Base-by-base conservation (phyloP, 2,113 vertebrate species). In the Ameiurus melas region DNA sequence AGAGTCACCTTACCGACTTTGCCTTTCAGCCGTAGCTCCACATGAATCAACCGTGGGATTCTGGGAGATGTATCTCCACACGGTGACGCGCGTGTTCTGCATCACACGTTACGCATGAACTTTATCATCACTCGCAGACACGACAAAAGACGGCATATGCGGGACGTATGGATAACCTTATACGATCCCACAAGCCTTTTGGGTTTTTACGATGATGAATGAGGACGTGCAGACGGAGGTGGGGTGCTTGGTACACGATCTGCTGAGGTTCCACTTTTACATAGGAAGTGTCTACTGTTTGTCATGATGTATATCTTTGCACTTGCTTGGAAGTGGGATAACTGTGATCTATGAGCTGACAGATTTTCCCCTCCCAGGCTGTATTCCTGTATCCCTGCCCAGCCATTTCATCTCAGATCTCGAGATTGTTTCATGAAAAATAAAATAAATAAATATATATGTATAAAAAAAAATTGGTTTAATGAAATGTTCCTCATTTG, bases 1-100 rank as follows among this genome's bases (percentile, higher is more conserved):
- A 93, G 93, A 93, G 93, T 95, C 93, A 93, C 92, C 91, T 94
- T 94, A 93, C 94, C 89, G 66, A 62, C 91, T 91, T 94, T 91
- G 88, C 36, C 20, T 93, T 94, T 93, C 93, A 94, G 92, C 4
- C 92, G 92, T 93, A 90, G 91, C 90, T 79, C 86, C 92, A 92
- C 93, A 94, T 90, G 87, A 90, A 93, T 93, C 90, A 64, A 90
- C 89, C 89, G n/a, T n/a, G 91, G 91, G 90, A 90, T 92, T 93
- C 83, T 94, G 93, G 92, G 92, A 93, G 85, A 79, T 86, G 87
- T 92, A 89, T 90, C 94, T 78, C 70, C 47, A 36, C 19, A 8
- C 6, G 51, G 47, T 79, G 25, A 77, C 39, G 30, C 47, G 22
- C 1, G 10, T 0, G 66, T 47, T 77, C 39, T 14, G 39, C 39